These are phyloP conservation scores for Morpho deidamia DNA, from an alignment of 2,888 invertebrate genomes.

Conservation along the genomic window DNA sequence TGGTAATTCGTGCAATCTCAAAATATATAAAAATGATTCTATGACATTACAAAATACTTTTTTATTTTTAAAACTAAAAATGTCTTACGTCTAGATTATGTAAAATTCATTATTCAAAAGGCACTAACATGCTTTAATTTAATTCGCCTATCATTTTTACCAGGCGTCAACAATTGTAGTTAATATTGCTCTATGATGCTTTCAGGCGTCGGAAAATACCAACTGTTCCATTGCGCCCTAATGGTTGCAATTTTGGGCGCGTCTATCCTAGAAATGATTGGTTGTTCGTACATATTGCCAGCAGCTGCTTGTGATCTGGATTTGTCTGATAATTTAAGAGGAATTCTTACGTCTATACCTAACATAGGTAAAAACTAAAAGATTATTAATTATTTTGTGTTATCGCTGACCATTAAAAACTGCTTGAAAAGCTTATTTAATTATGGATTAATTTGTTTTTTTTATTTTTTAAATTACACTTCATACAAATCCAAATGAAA, in stretches of 20 bases:
- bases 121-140: too few relatives aligned
- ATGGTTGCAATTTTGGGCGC: constrained; percentile 50
- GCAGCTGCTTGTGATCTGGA: constrained; percentile 84
- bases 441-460: too few relatives aligned
- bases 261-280: constrained; percentile 60
- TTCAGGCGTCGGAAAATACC: constrained; percentile 59
- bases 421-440: too few relatives aligned
- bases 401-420: too few relatives aligned
- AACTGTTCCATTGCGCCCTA: constrained; percentile 48
- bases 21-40: too few relatives aligned
- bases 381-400: not conserved
- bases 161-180: not conserved
- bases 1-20: too few relatives aligned
- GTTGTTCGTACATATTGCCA: constrained; percentile 82
- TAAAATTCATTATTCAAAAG: too few relatives aligned
- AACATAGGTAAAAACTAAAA: constrained; percentile 74
- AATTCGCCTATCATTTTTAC: not conserved
- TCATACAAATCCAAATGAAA: too few relatives aligned
- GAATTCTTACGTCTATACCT: constrained; percentile 83
- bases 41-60: too few relatives aligned
- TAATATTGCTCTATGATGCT: constrained; percentile 5
- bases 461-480: too few relatives aligned
- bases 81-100: too few relatives aligned
- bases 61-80: too few relatives aligned
- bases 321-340: constrained; percentile 79